Conservation (phyloP, 2,113 vertebrate species). For the Pungitius pungitius region DNA sequence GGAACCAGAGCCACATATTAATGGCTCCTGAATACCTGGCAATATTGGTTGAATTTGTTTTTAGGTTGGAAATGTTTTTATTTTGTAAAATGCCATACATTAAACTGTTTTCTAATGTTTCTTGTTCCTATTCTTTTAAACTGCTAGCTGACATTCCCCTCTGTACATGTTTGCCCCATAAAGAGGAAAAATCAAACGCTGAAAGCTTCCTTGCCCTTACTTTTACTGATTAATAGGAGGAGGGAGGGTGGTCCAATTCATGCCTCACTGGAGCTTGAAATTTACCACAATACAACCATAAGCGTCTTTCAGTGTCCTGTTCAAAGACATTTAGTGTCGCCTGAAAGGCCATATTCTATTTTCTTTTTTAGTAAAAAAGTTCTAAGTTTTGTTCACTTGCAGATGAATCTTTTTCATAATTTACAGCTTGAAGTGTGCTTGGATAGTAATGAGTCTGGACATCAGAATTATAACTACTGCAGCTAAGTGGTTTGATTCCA, state of each 20-base stretch:
- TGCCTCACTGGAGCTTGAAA: not conserved
- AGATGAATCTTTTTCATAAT: not conserved
- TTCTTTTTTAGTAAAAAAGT: not conserved
- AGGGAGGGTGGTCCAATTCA: too few species aligned
- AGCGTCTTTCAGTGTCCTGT: not conserved
- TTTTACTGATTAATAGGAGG: too few species aligned
- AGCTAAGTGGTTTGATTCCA: too few species aligned
- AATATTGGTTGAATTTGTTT: not conserved
- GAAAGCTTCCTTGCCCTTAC: not conserved
- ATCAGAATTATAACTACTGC: too few species aligned
- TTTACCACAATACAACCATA: not conserved
- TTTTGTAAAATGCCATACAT: slow-evolving; percentile 44
- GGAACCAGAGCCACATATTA: slow-evolving; percentile 86
- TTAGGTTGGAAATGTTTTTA: slow-evolving; percentile 13
- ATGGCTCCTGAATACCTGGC: slow-evolving; percentile 79
- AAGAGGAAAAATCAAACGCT: not conserved
- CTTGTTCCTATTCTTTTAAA: not conserved
- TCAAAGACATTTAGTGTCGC: not conserved
- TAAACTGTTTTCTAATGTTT: slow-evolving; percentile 50
- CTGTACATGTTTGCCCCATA: not conserved
- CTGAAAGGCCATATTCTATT: not conserved
- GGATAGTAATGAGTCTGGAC: too few species aligned
- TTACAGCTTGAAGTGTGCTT: too few species aligned
- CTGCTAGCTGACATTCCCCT: not conserved
- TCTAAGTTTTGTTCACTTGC: not conserved